These are phyloP conservation scores for Phoenoteleia sp. DNA, from an alignment of 2,888 invertebrate genomes.

Conservation along the genomic window DNA sequence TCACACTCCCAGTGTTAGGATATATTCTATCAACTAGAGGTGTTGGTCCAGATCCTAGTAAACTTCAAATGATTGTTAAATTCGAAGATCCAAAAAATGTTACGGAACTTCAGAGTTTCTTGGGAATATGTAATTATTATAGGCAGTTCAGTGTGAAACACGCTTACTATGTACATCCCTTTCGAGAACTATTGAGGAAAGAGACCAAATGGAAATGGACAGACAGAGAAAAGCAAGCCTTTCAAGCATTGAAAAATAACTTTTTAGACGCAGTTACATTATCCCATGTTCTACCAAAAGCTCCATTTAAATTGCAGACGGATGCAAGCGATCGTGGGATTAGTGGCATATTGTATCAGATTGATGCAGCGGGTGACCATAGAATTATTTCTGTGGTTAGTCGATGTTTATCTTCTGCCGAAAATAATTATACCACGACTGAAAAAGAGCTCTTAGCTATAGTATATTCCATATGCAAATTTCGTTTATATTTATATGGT, in stretches of 20 bases:
- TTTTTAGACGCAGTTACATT: not conserved
- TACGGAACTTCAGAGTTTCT: slow-evolving; percentile 72
- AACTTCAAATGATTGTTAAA: slow-evolving; percentile 70
- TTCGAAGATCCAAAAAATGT: slow-evolving; percentile 73
- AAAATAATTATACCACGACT: not conserved
- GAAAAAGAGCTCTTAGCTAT: not conserved
- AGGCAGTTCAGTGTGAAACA: slow-evolving; percentile 26
- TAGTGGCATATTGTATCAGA: not conserved
- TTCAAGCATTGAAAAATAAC: not conserved
- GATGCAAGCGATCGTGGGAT: not conserved
- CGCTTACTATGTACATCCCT: slow-evolving; percentile 18
- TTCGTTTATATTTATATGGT: not conserved
- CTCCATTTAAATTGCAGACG: not conserved
- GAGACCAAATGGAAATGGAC: not conserved
- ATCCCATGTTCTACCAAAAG: not conserved
- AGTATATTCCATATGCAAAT: not conserved
- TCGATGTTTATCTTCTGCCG: not conserved
- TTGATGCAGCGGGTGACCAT: not conserved
- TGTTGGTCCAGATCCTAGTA: slow-evolving; percentile 30
- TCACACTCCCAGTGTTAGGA: slow-evolving; percentile 4
- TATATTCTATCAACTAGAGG: not conserved
- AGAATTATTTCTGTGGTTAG: not conserved
- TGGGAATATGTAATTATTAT: slow-evolving; percentile 47
- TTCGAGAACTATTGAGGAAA: not conserved
- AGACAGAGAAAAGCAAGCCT: not conserved